Percentiles rank a stretch among this genome's conserved stretches.
These are phyloP conservation scores for Cheiracanthium punctorium DNA, from an alignment of 2,888 invertebrate species.

Conservation along the genomic window DNA sequence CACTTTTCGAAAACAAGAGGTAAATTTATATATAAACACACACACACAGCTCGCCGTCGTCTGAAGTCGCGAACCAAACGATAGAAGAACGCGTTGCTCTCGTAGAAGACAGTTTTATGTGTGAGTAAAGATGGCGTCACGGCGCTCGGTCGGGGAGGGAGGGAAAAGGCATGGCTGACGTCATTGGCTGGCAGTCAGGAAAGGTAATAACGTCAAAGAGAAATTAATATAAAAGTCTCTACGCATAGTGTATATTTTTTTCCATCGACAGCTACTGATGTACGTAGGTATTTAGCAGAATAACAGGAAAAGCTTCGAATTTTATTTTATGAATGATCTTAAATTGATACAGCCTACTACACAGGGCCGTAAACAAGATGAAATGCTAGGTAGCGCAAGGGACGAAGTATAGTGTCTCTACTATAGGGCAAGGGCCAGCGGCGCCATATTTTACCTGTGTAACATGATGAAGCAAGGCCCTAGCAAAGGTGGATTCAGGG, in stretches of 20 bases:
- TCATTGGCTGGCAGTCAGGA: neutral
- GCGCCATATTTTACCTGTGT: no score
- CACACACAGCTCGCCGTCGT: no score
- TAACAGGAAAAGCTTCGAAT: conserved; percentile 16
- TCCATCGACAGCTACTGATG: conserved; percentile 41
- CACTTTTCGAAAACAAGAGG: neutral
- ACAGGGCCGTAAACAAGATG: no score
- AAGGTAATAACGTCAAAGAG: neutral
- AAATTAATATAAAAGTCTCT: neutral
- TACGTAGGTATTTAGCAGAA: conserved; percentile 18
- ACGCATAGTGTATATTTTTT: no score
- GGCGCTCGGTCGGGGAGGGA: neutral
- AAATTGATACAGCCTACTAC: no score
- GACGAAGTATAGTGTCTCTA: no score
- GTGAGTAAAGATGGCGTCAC: neutral
- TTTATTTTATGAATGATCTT: no score
- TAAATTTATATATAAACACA: no score
- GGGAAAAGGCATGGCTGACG: neutral
- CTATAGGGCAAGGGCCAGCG: no score
- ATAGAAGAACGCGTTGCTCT: neutral
- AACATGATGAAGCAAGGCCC: no score
- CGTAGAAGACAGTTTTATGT: neutral
- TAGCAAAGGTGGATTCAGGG: no score
- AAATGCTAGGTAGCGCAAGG: no score
- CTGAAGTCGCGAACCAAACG: neutral